Evolutionary conservation across 2,797 vertebrate genomes (phyloP).

Genomic region (Dromococcyx pavoninus): DNA sequence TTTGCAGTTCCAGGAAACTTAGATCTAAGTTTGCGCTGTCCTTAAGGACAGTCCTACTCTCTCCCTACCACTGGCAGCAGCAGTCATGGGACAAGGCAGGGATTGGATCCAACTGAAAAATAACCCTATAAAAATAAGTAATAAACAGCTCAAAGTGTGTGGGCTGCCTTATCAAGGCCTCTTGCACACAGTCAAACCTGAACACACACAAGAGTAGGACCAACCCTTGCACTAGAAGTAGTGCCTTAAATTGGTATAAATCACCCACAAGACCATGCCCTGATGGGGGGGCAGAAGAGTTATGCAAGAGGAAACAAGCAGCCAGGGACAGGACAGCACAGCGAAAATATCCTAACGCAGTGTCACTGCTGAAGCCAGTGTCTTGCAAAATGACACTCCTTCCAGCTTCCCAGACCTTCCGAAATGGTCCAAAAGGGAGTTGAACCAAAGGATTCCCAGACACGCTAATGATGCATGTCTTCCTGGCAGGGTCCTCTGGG

Average conservation of each 20-base stretch:
- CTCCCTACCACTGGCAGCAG: neutral
- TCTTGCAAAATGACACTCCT: neutral
- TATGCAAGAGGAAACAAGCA: slow-evolving; percentile 30
- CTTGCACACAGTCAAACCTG: neutral
- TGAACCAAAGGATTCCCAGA: neutral
- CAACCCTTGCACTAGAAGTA: neutral
- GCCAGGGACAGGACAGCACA: neutral
- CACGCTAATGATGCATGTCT: neutral
- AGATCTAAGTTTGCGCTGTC: neutral
- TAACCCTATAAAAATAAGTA: neutral
- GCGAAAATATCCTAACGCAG: neutral
- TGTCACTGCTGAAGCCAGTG: neutral
- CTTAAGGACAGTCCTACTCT: neutral
- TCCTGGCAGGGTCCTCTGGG: neutral
- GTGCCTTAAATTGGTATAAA: neutral
- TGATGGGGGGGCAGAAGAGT: neutral
- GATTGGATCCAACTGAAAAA: neutral
- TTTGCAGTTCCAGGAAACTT: neutral
- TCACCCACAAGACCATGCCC: neutral
- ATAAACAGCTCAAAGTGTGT: neutral
- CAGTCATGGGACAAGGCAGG: neutral
- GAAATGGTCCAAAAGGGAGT: neutral
- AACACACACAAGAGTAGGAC: neutral
- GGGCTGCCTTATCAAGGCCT: neutral
- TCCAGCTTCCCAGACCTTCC: neutral